These are phyloP conservation scores for Merluccius polli DNA, from an alignment of 2,797 vertebrate genomes.

Conservation along the genomic window DNA sequence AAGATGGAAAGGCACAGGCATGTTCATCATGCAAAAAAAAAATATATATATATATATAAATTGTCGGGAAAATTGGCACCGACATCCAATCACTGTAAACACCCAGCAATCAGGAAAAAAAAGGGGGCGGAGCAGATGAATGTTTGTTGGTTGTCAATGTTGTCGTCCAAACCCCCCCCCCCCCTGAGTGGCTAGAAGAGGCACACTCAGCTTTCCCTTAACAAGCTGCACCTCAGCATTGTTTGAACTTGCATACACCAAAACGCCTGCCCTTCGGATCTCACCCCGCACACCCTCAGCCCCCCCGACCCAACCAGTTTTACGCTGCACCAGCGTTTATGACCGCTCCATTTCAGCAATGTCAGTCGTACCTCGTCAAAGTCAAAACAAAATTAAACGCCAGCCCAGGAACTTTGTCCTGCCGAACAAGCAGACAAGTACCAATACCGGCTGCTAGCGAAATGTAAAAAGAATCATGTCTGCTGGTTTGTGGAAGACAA, in stretches of 20 bases:
- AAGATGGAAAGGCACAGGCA: slow-evolving; percentile 65
- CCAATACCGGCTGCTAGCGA: neutral
- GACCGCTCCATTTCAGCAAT: neutral
- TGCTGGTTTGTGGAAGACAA: neutral
- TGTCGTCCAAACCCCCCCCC: neutral
- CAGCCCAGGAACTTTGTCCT: neutral
- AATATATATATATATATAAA: neutral
- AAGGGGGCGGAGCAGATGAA: neutral
- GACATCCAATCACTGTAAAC: neutral
- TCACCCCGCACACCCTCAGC: slow-evolving; percentile 12
- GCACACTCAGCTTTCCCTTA: neutral
- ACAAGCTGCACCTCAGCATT: slow-evolving; percentile 1
- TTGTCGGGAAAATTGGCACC: neutral
- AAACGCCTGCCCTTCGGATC: slow-evolving; percentile 21
- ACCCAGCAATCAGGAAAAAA: neutral
- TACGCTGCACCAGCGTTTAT: neutral
- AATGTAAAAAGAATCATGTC: neutral
- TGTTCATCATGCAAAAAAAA: slow-evolving; percentile 26
- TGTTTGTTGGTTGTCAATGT: neutral
- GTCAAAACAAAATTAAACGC: neutral
- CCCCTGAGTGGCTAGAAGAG: neutral
- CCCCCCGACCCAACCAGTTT: slow-evolving; percentile 17
- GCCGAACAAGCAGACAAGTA: neutral
- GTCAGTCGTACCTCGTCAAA: neutral
- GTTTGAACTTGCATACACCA: neutral